These are phyloP conservation scores for Callochromis pleurospilus DNA, from an alignment of 2,113 vertebrate genomes.

Conservation along the genomic window DNA sequence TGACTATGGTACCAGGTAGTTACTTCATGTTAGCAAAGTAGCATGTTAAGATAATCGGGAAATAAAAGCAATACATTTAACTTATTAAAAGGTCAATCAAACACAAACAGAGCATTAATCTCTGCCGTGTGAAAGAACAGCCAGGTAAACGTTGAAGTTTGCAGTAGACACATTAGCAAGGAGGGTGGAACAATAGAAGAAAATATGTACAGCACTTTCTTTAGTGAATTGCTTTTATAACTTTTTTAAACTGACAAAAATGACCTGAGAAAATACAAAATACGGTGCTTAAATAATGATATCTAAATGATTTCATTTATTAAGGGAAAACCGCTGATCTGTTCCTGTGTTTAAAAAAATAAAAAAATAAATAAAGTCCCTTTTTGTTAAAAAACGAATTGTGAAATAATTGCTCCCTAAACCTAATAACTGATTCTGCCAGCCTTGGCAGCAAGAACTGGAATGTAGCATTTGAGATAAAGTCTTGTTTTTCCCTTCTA, in stretches of 20 bases:
- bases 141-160: neutral
- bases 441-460: neutral
- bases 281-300: neutral
- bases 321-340: neutral
- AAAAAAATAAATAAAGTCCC: neutral
- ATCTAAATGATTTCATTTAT: neutral
- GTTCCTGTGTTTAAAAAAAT: neutral
- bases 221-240: neutral
- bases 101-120: neutral
- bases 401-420: neutral
- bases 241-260: neutral
- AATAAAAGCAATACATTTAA: neutral
- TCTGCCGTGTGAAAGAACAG: neutral
- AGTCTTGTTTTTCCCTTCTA: neutral
- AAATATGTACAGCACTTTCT: neutral
- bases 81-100: neutral
- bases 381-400: neutral
- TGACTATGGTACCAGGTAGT: constrained; percentile 89
- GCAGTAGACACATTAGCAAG: neutral
- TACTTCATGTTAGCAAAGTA: neutral
- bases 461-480: neutral
- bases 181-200: neutral
- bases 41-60: neutral
- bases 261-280: neutral
- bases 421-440: neutral